phyloP scores from a whole-genome alignment of 1,140 invertebrate species.

The Lordiphosa clarofinis region DNA sequence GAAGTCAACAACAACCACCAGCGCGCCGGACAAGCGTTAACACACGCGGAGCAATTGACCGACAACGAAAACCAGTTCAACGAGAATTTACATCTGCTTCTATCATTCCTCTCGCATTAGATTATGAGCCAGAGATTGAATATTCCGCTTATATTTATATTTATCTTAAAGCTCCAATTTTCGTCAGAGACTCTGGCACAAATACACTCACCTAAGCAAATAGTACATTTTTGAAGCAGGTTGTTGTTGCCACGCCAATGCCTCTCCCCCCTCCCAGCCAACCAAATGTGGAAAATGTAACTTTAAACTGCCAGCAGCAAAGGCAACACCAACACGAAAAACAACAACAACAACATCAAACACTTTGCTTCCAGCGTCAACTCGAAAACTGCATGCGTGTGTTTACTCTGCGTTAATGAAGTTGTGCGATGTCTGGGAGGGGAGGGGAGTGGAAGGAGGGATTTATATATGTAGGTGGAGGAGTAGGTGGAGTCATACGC shows the following conservation, averaged over 20 bases:
- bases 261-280: background rate
- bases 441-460: too few relatives aligned
- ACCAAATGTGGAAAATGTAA: constrained; percentile 56
- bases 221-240: constrained; percentile 28
- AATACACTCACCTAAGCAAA: constrained; percentile 45
- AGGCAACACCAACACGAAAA: constrained; percentile 19
- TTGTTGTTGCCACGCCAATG: background rate
- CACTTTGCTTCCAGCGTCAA: constrained; percentile 61
- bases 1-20: too few relatives aligned
- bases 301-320: constrained; percentile 62
- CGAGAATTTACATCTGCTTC: too few relatives aligned
- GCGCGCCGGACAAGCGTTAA: too few relatives aligned
- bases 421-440: constrained; percentile 41
- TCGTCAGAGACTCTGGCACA: constrained; percentile 1
- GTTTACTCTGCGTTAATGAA: constrained; percentile 77
- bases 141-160: too few relatives aligned
- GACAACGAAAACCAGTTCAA: too few relatives aligned
- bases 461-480: background rate
- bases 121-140: too few relatives aligned
- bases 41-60: too few relatives aligned
- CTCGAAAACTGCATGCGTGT: constrained; percentile 70
- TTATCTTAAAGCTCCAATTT: constrained; percentile 21
- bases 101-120: too few relatives aligned
- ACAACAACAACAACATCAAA: constrained; percentile 60
- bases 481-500: constrained; percentile 17